These are phyloP conservation scores for Gavia stellata DNA, from an alignment of 2,113 vertebrate species.

Conservation along the genomic window DNA sequence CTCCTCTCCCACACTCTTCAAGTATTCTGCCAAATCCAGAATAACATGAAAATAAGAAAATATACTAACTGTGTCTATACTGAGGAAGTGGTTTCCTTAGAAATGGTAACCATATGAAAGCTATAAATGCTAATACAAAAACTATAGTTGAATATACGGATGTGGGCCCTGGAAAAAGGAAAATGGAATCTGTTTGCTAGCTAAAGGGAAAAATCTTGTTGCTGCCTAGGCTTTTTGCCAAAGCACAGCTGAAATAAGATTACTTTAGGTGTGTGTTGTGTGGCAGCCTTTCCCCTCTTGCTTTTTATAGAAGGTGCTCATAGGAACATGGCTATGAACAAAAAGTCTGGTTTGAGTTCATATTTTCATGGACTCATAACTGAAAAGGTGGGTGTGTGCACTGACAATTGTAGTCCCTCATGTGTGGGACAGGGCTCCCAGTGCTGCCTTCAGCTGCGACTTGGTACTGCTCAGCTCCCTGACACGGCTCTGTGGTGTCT, in stretches of 20 bases:
- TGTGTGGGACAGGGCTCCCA: neutral
- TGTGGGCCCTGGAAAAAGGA: neutral
- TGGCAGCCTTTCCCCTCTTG: neutral
- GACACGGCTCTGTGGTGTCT: rapidly evolving
- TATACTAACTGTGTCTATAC: neutral
- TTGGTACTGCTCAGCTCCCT: neutral
- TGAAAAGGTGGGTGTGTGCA: neutral
- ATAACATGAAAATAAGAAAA: neutral
- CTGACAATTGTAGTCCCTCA: rapidly evolving
- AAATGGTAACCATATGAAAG: constrained; percentile 31
- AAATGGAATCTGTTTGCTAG: neutral
- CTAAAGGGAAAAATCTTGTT: neutral
- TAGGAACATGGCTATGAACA: neutral
- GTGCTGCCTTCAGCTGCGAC: neutral
- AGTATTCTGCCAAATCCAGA: neutral
- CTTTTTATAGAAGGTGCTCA: neutral
- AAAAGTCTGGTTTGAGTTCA: neutral
- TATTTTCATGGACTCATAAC: neutral
- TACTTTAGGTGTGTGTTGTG: neutral
- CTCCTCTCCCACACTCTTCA: neutral
- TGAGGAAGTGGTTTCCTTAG: constrained; percentile 54
- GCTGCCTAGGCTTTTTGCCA: constrained; percentile 10
- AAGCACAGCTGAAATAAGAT: neutral
- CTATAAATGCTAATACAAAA: constrained; percentile 19
- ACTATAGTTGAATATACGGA: neutral